These are phyloP conservation scores for Hassar affinis DNA, from an alignment of 2,113 vertebrate genomes.

Conservation along the genomic window DNA sequence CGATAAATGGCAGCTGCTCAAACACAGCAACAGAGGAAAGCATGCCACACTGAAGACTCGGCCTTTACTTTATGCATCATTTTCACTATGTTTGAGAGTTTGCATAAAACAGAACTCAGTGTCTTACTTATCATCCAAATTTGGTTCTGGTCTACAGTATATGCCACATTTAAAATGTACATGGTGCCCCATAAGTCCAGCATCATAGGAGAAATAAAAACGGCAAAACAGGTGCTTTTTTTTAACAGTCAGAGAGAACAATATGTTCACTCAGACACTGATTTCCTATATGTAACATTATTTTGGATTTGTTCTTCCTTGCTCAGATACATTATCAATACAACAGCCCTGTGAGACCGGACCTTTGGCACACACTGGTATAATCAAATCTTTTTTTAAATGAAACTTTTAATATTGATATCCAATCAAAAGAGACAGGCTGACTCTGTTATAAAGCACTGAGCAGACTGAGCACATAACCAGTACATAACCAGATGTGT, in stretches of 20 bases:
- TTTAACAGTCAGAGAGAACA: background rate
- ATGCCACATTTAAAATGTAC: background rate
- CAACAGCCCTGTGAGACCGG: background rate
- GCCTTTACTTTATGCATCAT: background rate
- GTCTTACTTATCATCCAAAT: background rate
- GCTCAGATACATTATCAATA: background rate
- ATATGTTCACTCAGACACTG: background rate
- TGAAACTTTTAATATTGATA: background rate
- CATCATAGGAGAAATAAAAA: background rate
- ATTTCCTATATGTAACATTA: background rate
- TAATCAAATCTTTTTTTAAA: background rate
- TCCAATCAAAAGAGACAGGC: background rate
- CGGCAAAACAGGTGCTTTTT: background rate
- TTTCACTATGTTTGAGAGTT: background rate
- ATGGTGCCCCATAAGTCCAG: background rate
- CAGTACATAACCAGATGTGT: background rate
- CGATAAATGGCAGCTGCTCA: slow-evolving; percentile 65
- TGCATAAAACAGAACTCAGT: background rate
- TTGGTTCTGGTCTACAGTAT: background rate
- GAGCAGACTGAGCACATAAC: background rate
- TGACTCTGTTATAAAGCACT: background rate
- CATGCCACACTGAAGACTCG: background rate
- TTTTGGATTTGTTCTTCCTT: background rate
- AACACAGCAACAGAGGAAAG: background rate
- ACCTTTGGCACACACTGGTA: background rate